These are phyloP conservation scores for Boloria selene DNA, from an alignment of 2,888 invertebrate genomes.

Conservation along the genomic window DNA sequence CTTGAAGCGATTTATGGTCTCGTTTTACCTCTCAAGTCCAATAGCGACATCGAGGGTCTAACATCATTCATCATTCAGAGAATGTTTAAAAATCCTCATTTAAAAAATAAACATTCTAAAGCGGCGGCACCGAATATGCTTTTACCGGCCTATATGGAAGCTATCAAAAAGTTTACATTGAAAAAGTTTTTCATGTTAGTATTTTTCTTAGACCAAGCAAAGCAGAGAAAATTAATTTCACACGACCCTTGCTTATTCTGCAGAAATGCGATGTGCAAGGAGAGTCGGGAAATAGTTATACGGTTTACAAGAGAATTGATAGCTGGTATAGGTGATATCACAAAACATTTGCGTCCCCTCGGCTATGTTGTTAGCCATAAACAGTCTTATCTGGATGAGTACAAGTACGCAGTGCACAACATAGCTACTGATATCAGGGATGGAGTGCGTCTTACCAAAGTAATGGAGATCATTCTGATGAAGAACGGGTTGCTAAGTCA, in stretches of 20 bases:
- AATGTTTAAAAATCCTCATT: conserved; percentile 88
- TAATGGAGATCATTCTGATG: conserved; percentile 91
- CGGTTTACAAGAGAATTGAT: conserved; percentile 90
- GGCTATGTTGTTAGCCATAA: conserved; percentile 90
- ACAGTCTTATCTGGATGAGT: conserved; percentile 93
- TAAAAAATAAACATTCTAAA: conserved; percentile 84
- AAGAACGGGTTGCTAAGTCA: conserved; percentile 84
- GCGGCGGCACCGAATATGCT: conserved; percentile 81
- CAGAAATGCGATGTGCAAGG: conserved; percentile 87
- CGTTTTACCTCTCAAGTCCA: conserved; percentile 87
- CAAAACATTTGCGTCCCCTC: conserved; percentile 87
- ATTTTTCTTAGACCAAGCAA: conserved; percentile 93
- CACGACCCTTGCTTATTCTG: conserved; percentile 96
- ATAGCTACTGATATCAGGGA: conserved; percentile 92
- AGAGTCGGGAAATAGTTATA: conserved; percentile 89
- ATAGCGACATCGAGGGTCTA: conserved; percentile 89
- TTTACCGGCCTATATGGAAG: conserved; percentile 85
- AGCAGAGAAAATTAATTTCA: conserved; percentile 88
- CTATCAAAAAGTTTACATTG: conserved; percentile 90
- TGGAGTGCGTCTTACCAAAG: conserved; percentile 91
- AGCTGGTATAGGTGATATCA: conserved; percentile 92
- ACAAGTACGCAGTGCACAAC: conserved; percentile 91
- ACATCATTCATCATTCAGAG: conserved; percentile 89
- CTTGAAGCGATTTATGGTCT: conserved; percentile 92
- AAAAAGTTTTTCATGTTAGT: conserved; percentile 92